Conservation (phyloP, 1,140 invertebrate genomes). For the Anthonomus grandis region DNA sequence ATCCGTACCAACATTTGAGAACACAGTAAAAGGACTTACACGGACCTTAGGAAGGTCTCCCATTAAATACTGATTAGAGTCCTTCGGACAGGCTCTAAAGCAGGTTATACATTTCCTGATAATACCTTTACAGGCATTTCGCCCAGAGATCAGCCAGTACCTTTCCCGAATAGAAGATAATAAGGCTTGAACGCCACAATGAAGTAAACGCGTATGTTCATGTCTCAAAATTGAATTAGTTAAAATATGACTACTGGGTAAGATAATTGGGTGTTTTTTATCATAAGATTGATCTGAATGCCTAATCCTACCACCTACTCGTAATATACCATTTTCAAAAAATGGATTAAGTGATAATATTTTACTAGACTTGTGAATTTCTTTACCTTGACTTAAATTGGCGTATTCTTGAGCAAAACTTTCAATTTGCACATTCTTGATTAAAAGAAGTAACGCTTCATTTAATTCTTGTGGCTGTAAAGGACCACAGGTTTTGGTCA, state of each 20-base stretch:
- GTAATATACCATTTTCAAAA: slow-evolving; percentile 30
- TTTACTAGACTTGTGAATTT: slow-evolving; percentile 13
- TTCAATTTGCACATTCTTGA: slow-evolving; percentile 19
- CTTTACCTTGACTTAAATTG: slow-evolving; percentile 9
- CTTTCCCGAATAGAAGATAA: slow-evolving; percentile 22
- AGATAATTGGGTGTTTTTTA: slow-evolving; percentile 30
- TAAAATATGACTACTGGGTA: slow-evolving; percentile 24
- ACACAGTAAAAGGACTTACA: slow-evolving; percentile 28
- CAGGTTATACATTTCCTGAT: slow-evolving; percentile 9
- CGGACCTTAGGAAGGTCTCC: slow-evolving; percentile 3
- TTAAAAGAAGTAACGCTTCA: background rate
- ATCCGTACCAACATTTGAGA: slow-evolving; percentile 21
- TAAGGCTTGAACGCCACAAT: slow-evolving; percentile 35
- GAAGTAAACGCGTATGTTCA: slow-evolving; percentile 33
- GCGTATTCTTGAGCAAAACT: slow-evolving; percentile 19
- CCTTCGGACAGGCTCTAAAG: slow-evolving; percentile 22
- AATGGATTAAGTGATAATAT: slow-evolving; percentile 25
- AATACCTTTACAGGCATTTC: slow-evolving; percentile 15
- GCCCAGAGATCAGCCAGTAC: slow-evolving; percentile 29
- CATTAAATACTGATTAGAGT: slow-evolving; percentile 13
- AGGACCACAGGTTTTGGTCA: background rate
- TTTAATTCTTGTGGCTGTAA: slow-evolving; percentile 6
- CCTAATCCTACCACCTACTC: slow-evolving; percentile 37
- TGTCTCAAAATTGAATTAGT: slow-evolving; percentile 23
- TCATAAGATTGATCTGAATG: slow-evolving; percentile 22